Evolutionary conservation across 2,113 vertebrate genomes (phyloP).

Genomic region (Pongo abelii): DNA sequence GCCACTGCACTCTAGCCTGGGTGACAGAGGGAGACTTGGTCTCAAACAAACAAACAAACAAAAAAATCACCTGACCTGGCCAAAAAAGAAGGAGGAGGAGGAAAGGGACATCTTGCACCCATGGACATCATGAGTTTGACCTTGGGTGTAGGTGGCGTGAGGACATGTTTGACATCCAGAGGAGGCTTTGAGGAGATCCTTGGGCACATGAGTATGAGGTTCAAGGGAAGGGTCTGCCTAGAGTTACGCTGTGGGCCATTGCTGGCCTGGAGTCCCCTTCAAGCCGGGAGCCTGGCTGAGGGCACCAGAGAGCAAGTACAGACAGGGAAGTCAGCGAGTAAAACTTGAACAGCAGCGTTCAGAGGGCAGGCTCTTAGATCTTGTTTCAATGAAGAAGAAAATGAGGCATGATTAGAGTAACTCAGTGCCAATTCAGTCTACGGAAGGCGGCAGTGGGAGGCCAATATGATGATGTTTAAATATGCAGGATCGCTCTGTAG

Average conservation of each 20-base stretch:
- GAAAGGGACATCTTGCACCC: not conserved
- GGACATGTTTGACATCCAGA: no score
- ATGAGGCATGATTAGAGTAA: not conserved
- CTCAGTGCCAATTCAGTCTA: not conserved
- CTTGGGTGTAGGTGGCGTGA: fast-evolving
- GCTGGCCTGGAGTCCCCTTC: not conserved
- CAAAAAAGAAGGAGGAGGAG: not conserved
- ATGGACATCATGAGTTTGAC: not conserved
- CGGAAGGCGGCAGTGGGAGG: fast-evolving
- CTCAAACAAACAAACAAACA: no score
- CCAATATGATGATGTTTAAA: no score
- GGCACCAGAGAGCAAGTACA: not conserved
- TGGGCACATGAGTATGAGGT: not conserved
- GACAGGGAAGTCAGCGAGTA: not conserved
- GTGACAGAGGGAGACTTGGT: no score
- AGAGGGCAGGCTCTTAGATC: not conserved
- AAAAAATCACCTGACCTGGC: not conserved
- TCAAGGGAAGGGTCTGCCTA: not conserved
- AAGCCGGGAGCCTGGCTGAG: not conserved
- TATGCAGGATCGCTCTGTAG: fast-evolving
- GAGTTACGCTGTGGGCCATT: not conserved
- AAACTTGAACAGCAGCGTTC: not conserved
- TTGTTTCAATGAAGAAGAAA: not conserved
- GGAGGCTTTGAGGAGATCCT: fast-evolving
- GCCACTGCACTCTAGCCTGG: no score